Base-by-base conservation (phyloP, 2,113 vertebrate genomes). In the Eidolon helvum region DNA sequence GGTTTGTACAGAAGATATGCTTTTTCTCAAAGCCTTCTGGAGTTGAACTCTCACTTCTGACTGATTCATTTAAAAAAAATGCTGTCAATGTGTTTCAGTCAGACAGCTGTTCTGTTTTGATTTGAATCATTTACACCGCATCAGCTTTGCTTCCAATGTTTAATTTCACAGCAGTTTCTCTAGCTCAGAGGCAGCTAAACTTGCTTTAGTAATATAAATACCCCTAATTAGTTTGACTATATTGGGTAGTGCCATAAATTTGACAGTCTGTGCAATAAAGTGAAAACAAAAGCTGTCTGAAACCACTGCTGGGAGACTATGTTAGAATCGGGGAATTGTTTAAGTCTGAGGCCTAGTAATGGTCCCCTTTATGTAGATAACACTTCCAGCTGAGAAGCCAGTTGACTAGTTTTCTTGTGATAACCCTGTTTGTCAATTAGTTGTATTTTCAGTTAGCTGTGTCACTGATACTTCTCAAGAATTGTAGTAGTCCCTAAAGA, bases 61-160 rank as follows among this genome's bases (percentile, higher is more conserved):
- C 93, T 98, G 97, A 98, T 98, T 96, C 80, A 97, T 97, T 93
- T 24, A 78, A 84, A 43, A 98, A 43, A 98, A 98, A 93, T 96
- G 95, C 97, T 97, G 98, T 98, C 97, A 97, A 10, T 97, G 98
- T 94, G 40, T 97, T 98, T 97, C 45, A 40, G 45, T 90, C 94
- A 97, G 97, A 97, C 97, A 97, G 97, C 97, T 98, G 96, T 97
- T 97, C 96, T 97, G 97, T 97, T 98, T 97, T 96, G 97, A 92
- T 97, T 96, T 96, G 80, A 96, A 97, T 97, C 94, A 94, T 75
- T 98, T 96, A 90, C 2, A 24, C 95, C 45, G 94, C 96, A 50
- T 97, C 95, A 96, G 26, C 93, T 98, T 98, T 87, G 93, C 96
- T 98, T 97, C 89, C 97, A 94, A 78, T 97, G 90, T 98, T 97